Base-by-base conservation (phyloP, 2,797 vertebrate genomes). In the Hafferia zeledoni region DNA sequence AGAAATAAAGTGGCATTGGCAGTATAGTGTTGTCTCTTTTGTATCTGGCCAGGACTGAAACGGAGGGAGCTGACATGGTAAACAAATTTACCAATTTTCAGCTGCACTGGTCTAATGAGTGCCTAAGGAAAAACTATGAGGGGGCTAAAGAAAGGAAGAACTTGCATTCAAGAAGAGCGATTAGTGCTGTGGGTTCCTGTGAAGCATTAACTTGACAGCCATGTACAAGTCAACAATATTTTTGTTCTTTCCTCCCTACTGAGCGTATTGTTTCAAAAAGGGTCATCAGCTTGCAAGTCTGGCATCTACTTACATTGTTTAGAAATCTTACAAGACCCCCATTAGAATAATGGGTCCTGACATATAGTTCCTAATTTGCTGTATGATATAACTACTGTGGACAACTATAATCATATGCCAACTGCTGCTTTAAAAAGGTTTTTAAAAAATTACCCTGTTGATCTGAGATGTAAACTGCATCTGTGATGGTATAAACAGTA, bases 321-420 rank as follows among this genome's bases (percentile, higher is more conserved):
- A 84, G 86, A 93, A 94, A 80, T 84, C 57, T 87, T 94, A 90
- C 76, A 93, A 96, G 84, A 83, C 78, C 50, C 37, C 47, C 81
- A 95, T 95, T 95, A 95, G 87, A 91, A 94, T 97, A 97, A 97
- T 93, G 53, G 75, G 39, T 83, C 71, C 46, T 97, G 93, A 96
- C 93, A 96, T 64, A 52, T 74, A 86, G 83, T 97, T 95, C 87
- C 81, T 95, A 89, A 97, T 95, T 96, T 96, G 83, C 74, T 89
- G 84, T 80, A 91, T 89, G 91, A 87, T 94, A 94, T 95, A 96
- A 97, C 95, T 80, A 89, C 41, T 83, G 69, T 70, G 76, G 93
- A 96, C 93, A 95, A 95, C 71, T 85, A 71, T 85, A 96, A 93
- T 90, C 80, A 83, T 60, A 93, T 49, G 81, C 76, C 67, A 91